These are phyloP conservation scores for Pammene aurita DNA, from an alignment of 2,888 invertebrate genomes.

Conservation along the genomic window DNA sequence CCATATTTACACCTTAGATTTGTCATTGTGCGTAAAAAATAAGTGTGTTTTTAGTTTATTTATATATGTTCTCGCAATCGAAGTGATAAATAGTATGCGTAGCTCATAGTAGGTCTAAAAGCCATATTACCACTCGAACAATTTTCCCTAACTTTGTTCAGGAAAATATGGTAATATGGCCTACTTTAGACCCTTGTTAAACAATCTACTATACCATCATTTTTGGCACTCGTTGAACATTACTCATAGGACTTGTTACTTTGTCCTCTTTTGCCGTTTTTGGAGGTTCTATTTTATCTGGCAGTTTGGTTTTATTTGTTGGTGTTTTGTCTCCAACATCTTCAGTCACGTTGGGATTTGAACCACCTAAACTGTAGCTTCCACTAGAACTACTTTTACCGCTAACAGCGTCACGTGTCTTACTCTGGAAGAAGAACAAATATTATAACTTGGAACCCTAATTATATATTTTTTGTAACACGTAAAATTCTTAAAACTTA, in stretches of 20 bases:
- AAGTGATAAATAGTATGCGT: too few relatives aligned
- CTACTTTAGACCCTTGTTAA: too few relatives aligned
- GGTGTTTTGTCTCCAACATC: slow-evolving; percentile 59
- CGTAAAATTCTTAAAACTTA: slow-evolving; percentile 45
- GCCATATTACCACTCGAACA: too few relatives aligned
- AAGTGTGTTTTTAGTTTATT: too few relatives aligned
- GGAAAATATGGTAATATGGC: too few relatives aligned
- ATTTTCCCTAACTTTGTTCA: too few relatives aligned
- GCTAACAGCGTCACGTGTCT: slow-evolving; percentile 67
- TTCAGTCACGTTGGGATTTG: slow-evolving; percentile 75
- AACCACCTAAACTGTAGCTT: slow-evolving; percentile 79
- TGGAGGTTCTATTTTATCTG: slow-evolving; percentile 57
- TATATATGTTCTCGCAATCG: too few relatives aligned
- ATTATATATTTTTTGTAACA: neutral
- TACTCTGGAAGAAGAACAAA: slow-evolving; percentile 51
- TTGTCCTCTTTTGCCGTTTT: slow-evolving; percentile 57
- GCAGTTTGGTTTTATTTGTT: slow-evolving; percentile 59
- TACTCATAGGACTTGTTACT: slow-evolving; percentile 54
- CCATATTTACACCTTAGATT: too few relatives aligned
- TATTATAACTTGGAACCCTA: neutral
- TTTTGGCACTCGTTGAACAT: slow-evolving; percentile 72
- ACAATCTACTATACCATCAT: too few relatives aligned
- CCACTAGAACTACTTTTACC: slow-evolving; percentile 81
- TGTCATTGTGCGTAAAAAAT: too few relatives aligned
- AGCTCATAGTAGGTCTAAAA: too few relatives aligned